Evolutionary conservation across 2,888 invertebrate species (phyloP).

Genomic region (Urechis unicinctus): DNA sequence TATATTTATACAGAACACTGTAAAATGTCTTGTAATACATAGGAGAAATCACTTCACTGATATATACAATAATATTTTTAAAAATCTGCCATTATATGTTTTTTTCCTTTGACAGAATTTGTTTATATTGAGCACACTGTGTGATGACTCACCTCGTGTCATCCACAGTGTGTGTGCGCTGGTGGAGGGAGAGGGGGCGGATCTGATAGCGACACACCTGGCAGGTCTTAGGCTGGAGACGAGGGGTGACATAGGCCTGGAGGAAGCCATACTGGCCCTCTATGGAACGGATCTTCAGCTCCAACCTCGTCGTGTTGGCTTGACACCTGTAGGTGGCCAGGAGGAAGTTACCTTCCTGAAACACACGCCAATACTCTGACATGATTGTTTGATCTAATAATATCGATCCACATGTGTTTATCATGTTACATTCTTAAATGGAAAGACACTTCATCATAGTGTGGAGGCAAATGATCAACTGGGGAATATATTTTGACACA

Average conservation of each 20-base stretch:
- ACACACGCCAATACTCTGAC: too few relatives aligned
- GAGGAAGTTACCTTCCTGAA: constrained; percentile 63
- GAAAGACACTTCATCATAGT: too few relatives aligned
- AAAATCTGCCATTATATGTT: too few relatives aligned
- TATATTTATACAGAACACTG: too few relatives aligned
- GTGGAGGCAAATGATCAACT: too few relatives aligned
- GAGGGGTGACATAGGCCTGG: constrained; percentile 70
- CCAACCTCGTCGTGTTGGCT: constrained; percentile 81
- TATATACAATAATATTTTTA: too few relatives aligned
- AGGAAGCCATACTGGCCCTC: constrained; percentile 73
- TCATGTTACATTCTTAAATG: too few relatives aligned
- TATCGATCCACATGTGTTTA: too few relatives aligned
- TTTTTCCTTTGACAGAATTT: not conserved
- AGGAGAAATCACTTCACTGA: too few relatives aligned
- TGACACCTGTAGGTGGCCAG: constrained; percentile 88
- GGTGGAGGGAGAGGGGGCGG: constrained; percentile 72
- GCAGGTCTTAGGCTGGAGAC: constrained; percentile 73
- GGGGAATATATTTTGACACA: too few relatives aligned
- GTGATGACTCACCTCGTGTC: constrained; percentile 50
- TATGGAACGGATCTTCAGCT: constrained; percentile 73
- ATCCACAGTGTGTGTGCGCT: constrained; percentile 63
- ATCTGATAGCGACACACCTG: constrained; percentile 64
- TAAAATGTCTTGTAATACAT: too few relatives aligned
- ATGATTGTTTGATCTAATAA: too few relatives aligned
- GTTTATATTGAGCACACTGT: not conserved